Percentiles rank a stretch among this genome's conserved stretches.
phyloP scores from a whole-genome alignment of 1,140 invertebrate genomes.

The Solenopsis fugax region DNA sequence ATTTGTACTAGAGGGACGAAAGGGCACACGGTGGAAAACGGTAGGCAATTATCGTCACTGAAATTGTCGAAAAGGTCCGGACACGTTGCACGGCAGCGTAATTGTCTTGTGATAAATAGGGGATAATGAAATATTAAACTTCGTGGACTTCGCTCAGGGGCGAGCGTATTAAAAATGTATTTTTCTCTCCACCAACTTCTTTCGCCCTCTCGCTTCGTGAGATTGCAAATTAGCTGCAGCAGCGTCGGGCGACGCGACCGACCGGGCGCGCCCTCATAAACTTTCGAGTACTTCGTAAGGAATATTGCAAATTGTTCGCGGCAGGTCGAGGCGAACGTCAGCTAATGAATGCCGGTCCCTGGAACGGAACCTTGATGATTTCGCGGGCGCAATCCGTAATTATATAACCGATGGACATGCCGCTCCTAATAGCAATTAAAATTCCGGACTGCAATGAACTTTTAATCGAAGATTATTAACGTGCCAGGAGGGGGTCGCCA shows the following conservation, averaged over 20 bases:
- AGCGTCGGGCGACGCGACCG: conserved; percentile 25
- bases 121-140: conserved; percentile 54
- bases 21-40: not conserved
- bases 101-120: conserved; percentile 47
- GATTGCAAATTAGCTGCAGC: conserved; percentile 64
- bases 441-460: conserved; percentile 75
- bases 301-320: conserved; percentile 71
- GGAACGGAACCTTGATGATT: conserved; percentile 32
- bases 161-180: conserved; percentile 54
- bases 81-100: not conserved
- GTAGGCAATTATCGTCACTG: not conserved
- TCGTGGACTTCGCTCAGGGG: conserved; percentile 13
- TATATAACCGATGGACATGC: conserved; percentile 72
- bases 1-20: not conserved
- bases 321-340: conserved; percentile 15
- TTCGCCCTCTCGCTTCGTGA: conserved; percentile 50
- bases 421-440: conserved; percentile 74
- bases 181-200: conserved; percentile 22
- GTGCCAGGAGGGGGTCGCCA: conserved; percentile 12
- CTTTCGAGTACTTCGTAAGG: conserved; percentile 65
- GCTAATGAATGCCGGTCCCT: conserved; percentile 9
- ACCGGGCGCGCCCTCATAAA: conserved; percentile 46
- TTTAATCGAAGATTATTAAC: conserved; percentile 71
- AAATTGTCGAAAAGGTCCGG: conserved; percentile 23
- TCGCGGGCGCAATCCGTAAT: conserved; percentile 64